Evolutionary conservation across 2,113 vertebrate genomes (phyloP).

Genomic region (Prunella himalayana): DNA sequence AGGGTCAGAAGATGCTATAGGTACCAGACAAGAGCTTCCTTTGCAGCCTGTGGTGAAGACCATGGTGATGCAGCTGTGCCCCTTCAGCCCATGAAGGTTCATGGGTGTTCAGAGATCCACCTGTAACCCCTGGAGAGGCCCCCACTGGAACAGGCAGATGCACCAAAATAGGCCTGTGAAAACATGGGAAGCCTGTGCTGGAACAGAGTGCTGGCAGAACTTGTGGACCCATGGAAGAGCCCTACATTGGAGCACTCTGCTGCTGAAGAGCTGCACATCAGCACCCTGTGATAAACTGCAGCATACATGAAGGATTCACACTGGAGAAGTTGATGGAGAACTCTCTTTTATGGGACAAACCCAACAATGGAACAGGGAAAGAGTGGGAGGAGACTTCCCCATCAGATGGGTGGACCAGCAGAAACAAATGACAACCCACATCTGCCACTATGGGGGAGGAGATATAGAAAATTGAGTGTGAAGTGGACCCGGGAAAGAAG

Average conservation of each 20-base stretch:
- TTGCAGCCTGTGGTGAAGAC: background rate
- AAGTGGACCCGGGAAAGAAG: background rate
- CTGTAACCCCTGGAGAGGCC: background rate
- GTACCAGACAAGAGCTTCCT: background rate
- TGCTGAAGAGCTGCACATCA: background rate
- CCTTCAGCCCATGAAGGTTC: background rate
- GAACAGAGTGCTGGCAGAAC: background rate
- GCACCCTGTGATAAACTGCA: background rate
- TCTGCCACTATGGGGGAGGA: background rate
- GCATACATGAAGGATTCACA: background rate
- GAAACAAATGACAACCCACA: background rate
- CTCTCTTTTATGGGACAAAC: accelerated
- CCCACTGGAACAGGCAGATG: background rate
- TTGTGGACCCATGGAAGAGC: background rate
- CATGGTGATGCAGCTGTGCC: background rate
- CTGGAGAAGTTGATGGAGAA: background rate
- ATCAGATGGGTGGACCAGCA: background rate
- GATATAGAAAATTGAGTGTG: background rate
- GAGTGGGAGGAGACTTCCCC: background rate
- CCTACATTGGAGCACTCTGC: background rate
- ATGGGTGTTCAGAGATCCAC: accelerated
- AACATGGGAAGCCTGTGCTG: background rate
- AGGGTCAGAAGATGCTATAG: background rate
- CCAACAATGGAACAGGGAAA: background rate
- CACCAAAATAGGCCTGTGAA: background rate